phyloP scores from a whole-genome alignment of 2,797 vertebrate genomes.

The Prionace glauca region DNA sequence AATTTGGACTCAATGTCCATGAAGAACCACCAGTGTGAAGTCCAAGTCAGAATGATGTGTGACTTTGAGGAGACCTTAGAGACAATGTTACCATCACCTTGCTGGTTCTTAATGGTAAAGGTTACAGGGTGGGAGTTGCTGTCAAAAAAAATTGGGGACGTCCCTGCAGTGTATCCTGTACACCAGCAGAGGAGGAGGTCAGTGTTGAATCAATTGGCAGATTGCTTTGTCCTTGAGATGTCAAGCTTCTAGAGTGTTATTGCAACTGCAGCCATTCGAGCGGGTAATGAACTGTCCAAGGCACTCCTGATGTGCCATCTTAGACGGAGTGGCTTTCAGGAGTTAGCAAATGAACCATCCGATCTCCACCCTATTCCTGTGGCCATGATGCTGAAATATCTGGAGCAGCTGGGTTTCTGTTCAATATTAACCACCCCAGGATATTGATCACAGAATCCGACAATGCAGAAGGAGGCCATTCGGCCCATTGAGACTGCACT shows the following conservation, averaged over 20 bases:
- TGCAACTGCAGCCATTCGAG: neutral
- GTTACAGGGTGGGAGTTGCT: neutral
- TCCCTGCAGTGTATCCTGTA: neutral
- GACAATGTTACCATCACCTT: neutral
- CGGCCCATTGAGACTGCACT: too few relatives aligned
- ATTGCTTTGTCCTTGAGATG: neutral
- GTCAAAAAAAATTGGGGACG: neutral
- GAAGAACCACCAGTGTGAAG: neutral
- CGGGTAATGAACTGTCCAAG: neutral
- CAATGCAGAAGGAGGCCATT: too few relatives aligned
- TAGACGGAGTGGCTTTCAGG: neutral
- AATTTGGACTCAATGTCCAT: neutral
- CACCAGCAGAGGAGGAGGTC: neutral
- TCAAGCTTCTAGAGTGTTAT: neutral
- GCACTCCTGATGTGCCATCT: neutral
- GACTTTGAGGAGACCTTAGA: neutral
- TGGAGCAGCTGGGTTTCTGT: too few relatives aligned
- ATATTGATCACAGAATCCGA: too few relatives aligned
- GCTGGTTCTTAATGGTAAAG: neutral
- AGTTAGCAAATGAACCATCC: neutral
- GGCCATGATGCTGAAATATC: neutral
- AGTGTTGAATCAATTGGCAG: neutral
- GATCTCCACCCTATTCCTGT: neutral
- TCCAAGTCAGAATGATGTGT: neutral
- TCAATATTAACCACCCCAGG: too few relatives aligned